A percentile compares a stretch with the other conserved stretches of the same genome.
These are phyloP conservation scores for Eretmochelys imbricata DNA, from an alignment of 2,113 vertebrate species.

Conservation along the genomic window DNA sequence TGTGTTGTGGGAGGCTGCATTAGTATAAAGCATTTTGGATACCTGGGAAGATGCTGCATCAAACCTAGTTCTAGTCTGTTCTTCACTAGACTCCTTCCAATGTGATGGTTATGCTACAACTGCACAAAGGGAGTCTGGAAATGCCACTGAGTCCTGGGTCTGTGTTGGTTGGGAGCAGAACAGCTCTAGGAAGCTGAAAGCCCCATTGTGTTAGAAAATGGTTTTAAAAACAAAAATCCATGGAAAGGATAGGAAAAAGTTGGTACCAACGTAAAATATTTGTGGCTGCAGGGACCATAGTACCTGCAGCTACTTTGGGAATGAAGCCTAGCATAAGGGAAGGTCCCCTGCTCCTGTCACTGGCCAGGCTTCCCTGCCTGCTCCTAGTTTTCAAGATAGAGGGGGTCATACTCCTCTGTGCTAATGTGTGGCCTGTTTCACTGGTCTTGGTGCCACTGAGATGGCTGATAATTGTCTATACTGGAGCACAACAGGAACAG, in stretches of 20 bases:
- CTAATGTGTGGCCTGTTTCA: background rate
- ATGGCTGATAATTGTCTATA: background rate
- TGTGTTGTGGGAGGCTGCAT: background rate
- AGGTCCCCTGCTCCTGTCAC: background rate
- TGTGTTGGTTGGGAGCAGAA: background rate
- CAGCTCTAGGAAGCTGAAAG: background rate
- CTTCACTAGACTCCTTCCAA: background rate
- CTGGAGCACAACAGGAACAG: background rate
- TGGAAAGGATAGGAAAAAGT: background rate
- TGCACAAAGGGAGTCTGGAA: background rate
- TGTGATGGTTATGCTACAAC: background rate
- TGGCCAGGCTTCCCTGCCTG: slow-evolving; percentile 3
- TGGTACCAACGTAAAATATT: no score
- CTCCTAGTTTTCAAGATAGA: background rate
- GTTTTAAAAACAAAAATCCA: background rate
- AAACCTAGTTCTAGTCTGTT: background rate
- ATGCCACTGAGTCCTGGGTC: background rate
- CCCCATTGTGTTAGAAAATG: background rate
- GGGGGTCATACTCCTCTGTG: background rate
- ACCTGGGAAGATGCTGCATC: background rate
- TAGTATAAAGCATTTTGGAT: background rate
- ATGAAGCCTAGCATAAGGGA: background rate
- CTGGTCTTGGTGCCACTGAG: background rate
- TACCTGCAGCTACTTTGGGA: background rate
- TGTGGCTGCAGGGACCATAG: background rate